Evolutionary conservation across 2,797 vertebrate species (phyloP), one percentile per base, ranked within the genome.

Genomic region (Sebastes itinus): DNA sequence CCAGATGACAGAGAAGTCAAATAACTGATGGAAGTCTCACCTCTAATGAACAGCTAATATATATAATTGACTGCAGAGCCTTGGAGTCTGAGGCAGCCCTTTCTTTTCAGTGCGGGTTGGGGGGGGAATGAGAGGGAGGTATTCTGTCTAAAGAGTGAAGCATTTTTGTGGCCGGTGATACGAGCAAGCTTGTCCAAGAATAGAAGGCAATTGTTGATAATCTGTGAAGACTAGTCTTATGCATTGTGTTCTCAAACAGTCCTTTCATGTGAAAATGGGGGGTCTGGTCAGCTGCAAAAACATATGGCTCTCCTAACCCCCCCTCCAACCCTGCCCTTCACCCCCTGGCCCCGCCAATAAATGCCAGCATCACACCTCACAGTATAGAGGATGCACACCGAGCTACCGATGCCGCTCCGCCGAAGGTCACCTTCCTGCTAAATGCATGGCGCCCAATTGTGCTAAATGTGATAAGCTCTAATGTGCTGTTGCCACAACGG

Each of bases 281-380:
- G 93, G 91, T 94, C 93, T 90, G 93, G 93, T 96, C 95, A 96
- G 95, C 95, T 96, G 95, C 88, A 93, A 95, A 94, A 96, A 95
- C 95, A 96, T 84, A 92, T 88, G 88, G 71, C 83, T 23, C 63
- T 22, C 52, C 72, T 28, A 11, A 1, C 38, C 56, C 56, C 52
- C 54, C n/a, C 76, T 55, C 67, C 82, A 25, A 32, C 38, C 8
- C 14, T 52, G 28, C 73, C 78, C 85, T 77, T 67, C 38, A 55
- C 80, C 88, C 87, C 71, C 85, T 81, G 79, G 79, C 78, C 90
- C 84, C 83, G 88, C 92, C 94, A 93, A 93, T 94, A 95, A 95
- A 94, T 93, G 94, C 92, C 92, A 92, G 87, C 89, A 86, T 94
- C 93, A 92, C 94, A 95, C 93, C 91, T 94, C 89, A 32, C 54